These are phyloP conservation scores for Columba livia DNA, from an alignment of 2,113 vertebrate genomes.

Conservation along the genomic window DNA sequence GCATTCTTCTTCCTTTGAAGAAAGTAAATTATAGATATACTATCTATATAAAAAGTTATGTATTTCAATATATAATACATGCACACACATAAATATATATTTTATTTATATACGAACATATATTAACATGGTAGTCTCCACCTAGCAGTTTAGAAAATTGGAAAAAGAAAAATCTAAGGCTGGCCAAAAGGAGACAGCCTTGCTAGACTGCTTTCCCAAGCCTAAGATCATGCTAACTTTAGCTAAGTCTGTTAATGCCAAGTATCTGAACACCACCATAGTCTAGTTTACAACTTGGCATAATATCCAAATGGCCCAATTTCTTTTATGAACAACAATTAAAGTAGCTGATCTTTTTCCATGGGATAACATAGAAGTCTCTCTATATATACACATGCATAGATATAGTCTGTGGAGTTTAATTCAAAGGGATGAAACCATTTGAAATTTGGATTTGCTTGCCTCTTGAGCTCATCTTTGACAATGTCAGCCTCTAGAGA, in stretches of 20 bases:
- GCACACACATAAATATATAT: background rate
- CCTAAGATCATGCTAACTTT: background rate
- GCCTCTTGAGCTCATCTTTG: background rate
- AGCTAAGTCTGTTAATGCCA: background rate
- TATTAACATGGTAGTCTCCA: background rate
- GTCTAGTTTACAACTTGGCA: background rate
- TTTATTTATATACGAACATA: background rate
- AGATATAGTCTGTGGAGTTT: background rate
- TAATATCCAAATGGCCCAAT: background rate
- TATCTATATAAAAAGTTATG: background rate
- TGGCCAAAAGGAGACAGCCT: background rate
- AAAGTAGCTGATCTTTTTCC: background rate
- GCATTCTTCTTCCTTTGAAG: background rate
- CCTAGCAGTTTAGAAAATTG: background rate
- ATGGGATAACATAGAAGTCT: background rate
- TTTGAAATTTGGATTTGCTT: background rate
- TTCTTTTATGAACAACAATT: background rate
- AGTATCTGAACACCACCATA: background rate
- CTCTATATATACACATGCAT: background rate
- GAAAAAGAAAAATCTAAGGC: background rate
- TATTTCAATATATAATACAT: background rate
- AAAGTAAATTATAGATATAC: background rate
- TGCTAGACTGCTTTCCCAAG: background rate
- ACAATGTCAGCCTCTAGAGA: background rate
- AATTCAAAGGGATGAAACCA: background rate